Evolutionary conservation across 2,113 vertebrate genomes (phyloP), one percentile per base, ranked within the genome.

Genomic region (Oenanthe oenanthe): DNA sequence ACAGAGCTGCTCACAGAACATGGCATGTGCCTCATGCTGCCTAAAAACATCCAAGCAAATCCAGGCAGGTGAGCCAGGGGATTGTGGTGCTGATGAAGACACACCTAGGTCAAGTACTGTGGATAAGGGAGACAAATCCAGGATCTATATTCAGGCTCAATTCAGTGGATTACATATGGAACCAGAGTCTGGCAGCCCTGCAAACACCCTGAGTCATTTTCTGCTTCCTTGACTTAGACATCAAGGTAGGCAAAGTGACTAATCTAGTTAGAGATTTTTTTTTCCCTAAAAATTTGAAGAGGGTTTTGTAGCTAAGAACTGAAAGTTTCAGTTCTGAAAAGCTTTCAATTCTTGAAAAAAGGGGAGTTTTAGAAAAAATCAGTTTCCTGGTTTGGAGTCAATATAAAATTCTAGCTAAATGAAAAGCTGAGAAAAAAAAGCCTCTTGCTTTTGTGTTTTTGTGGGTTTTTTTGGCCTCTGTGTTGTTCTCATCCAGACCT

Each of bases 1-100:
- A 38, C 15, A 18, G 18, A 74, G 11, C 22, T 67, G 47, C 47
- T 84, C n/a, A 21, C 29, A 54, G 43, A 71, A n/a, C 32, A 29
- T 0, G 3, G 24, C 17, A 8, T 3, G 14, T 42, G 18, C 10
- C 15, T 54, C 21, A 3, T 8, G 6, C 20, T 54, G n/a, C 40
- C 40, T 57, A 12, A 38, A 4, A 32, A 11, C 20, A 48, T 5
- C 47, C 32, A 20, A 66, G 18, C 10, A 36, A 58, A 68, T 25
- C 50, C 36, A 79, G 42, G 16, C 17, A 67, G 47, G 16, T 26
- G 34, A 84, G 40, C 26, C 50, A 11, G 12, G 34, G n/a, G 12
- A 17, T 20, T 62, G 20, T 66, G 25, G 10, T 29, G 13, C 40
- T 76, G 54, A 48, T 72, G 50, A 63, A 38, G 14, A 53, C 58